These are phyloP conservation scores for Serilophus lunatus DNA, from an alignment of 2,113 vertebrate genomes.

Conservation along the genomic window DNA sequence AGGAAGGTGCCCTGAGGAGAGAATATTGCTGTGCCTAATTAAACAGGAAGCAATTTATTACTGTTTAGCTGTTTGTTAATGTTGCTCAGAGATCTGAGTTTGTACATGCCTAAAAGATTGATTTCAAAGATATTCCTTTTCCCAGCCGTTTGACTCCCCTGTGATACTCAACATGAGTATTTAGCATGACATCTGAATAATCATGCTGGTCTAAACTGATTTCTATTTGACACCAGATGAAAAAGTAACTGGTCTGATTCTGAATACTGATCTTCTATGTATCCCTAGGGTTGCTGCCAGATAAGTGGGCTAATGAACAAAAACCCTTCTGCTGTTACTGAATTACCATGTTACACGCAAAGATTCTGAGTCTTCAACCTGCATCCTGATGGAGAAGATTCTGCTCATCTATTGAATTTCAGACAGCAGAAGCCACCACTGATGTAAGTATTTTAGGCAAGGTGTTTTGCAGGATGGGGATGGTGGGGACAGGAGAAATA, in stretches of 20 bases:
- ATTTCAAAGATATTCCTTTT: neutral
- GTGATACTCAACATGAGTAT: neutral
- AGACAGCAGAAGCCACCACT: neutral
- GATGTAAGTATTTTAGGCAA: neutral
- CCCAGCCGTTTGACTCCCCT: neutral
- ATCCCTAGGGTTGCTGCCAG: neutral
- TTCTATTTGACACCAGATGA: neutral
- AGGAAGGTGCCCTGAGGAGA: neutral
- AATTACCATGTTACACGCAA: neutral
- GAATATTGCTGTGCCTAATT: neutral
- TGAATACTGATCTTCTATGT: neutral
- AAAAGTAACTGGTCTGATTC: neutral
- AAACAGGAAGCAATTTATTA: conserved; percentile 24
- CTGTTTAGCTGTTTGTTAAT: neutral
- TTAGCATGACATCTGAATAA: neutral
- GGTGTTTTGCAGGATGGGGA: neutral
- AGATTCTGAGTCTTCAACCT: neutral
- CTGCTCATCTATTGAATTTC: neutral
- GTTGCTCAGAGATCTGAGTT: neutral
- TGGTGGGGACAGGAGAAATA: neutral
- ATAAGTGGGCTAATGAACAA: neutral
- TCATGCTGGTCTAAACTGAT: neutral
- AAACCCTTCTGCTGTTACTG: neutral
- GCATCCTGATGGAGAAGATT: neutral
- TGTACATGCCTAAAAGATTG: neutral